Conservation (phyloP, 37 sponge, comb jelly and placozoan species). For the Haliclona indistincta region DNA sequence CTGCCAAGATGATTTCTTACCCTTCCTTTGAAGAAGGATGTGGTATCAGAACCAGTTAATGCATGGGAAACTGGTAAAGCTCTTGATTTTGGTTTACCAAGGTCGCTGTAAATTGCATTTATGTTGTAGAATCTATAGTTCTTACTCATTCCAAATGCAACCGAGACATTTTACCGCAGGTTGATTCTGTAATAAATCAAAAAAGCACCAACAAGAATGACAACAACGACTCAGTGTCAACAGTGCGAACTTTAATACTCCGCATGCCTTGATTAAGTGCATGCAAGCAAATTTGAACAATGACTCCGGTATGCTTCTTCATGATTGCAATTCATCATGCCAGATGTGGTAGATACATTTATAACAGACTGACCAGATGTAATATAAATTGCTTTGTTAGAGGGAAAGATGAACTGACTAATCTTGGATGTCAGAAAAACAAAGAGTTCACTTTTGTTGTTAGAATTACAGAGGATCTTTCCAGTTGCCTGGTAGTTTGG, state of each 20-base stretch:
- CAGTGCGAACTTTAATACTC: conserved; percentile 27
- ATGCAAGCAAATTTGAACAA: conserved; percentile 15
- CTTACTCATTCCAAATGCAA: too few relatives aligned
- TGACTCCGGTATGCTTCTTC: conserved; percentile 29
- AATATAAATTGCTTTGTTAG: conserved; percentile 19
- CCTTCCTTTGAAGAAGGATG: background rate
- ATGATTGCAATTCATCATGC: conserved; percentile 30
- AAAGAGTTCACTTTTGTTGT: too few relatives aligned
- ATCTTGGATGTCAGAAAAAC: conserved; percentile 26
- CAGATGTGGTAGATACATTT: conserved; percentile 8
- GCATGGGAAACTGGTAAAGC: conserved; percentile 12
- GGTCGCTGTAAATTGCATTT: conserved; percentile 15
- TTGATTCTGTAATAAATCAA: conserved; percentile 15
- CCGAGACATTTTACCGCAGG: conserved; percentile 30
- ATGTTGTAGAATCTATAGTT: conserved; percentile 27
- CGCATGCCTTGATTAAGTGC: conserved; percentile 22
- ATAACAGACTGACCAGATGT: too few relatives aligned
- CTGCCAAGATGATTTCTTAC: background rate
- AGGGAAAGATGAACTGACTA: background rate
- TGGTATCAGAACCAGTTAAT: too few relatives aligned
- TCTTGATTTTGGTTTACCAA: conserved; percentile 19
- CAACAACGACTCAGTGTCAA: conserved; percentile 30
- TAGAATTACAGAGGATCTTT: conserved; percentile 36
- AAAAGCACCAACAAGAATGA: conserved; percentile 34
- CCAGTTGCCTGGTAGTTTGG: too few relatives aligned